Base-by-base conservation (phyloP, 2,888 invertebrate genomes). In the Orthosia gothica region DNA sequence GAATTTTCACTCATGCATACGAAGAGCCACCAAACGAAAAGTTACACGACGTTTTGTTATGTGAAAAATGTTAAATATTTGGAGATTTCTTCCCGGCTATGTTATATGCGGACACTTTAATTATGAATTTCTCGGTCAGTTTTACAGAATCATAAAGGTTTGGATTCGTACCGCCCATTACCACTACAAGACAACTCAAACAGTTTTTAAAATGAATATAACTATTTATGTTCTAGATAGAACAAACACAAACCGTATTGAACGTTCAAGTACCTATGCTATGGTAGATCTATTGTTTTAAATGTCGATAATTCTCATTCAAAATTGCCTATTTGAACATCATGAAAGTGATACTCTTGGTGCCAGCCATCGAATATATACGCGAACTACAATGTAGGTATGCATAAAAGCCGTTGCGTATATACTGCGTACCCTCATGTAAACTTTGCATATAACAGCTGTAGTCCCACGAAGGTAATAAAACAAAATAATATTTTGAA, bases 1-100 rank as follows among this genome's bases (percentile, higher is more conserved):
- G 78, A 82, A 83, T 87, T 83, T 75, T 81, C 85, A 78, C 85
- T 88, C 85, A 85, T 85, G 86, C 86, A 86, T 87, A 82, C 79
- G 76, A 77, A 88, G 76, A 81, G 76, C 76, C 67, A 81, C 79
- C 77, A 52, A 74, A 82, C 59, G 77, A 84, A 86, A 88, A 87
- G 81, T 86, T 82, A 75, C 67, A 72, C 71, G 74, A 74, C 74
- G 79, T 87, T 84, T 84, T 81, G 74, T 74, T 80, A 58, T 54
- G 52, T 76, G 66, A 78, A 70, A 78, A 68, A 72, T 66, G 20
- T 50, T 66, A 50, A 59, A 58, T 62, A 49, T 73, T 67, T 69
- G 63, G 23, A 26, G 40, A 58, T 62, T 65, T 40, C 45, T 26
- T 47, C 18, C 52, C n/a, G 5, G 5, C 49, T 26, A 20, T 50